phyloP scores from a whole-genome alignment of 2,113 vertebrate genomes.

The Zonotrichia leucophrys region DNA sequence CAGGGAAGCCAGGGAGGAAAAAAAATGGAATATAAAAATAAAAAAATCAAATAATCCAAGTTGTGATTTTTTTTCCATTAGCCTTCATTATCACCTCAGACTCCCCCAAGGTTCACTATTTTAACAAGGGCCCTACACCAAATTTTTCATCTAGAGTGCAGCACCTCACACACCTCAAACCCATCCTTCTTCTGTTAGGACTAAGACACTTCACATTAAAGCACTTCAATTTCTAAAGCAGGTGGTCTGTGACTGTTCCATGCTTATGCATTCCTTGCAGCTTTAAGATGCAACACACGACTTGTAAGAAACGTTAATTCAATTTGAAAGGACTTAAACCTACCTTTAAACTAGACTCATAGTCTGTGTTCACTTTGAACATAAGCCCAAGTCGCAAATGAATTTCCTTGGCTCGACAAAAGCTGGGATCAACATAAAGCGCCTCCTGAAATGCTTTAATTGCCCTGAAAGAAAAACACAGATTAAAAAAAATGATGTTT shows the following conservation, averaged over 20 bases:
- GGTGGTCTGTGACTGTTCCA: neutral
- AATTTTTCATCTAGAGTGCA: neutral
- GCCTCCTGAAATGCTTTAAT: constrained; percentile 99
- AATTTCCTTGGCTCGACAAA: constrained; percentile 97
- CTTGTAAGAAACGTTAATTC: neutral
- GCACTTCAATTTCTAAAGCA: neutral
- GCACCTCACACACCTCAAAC: neutral
- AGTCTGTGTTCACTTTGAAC: constrained; percentile 99
- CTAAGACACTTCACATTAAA: neutral
- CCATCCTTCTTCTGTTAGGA: neutral
- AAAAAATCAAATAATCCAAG: neutral
- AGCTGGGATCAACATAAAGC: constrained; percentile 97
- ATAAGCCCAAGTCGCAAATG: constrained; percentile 98
- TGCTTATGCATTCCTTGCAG: neutral
- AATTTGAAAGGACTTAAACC: constrained; percentile 34
- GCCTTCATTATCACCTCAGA: neutral
- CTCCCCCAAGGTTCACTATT: neutral
- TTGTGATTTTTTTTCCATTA: neutral
- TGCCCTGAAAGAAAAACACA: constrained; percentile 84
- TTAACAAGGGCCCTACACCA: neutral
- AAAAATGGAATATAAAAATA: neutral
- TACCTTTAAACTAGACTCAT: constrained; percentile 98
- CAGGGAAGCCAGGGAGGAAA: neutral
- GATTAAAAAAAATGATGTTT: neutral
- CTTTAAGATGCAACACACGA: neutral